A percentile compares a stretch with the other conserved stretches of the same genome.
Evolutionary conservation across 2,797 vertebrate species (phyloP).

Genomic region (Galago senegalensis): DNA sequence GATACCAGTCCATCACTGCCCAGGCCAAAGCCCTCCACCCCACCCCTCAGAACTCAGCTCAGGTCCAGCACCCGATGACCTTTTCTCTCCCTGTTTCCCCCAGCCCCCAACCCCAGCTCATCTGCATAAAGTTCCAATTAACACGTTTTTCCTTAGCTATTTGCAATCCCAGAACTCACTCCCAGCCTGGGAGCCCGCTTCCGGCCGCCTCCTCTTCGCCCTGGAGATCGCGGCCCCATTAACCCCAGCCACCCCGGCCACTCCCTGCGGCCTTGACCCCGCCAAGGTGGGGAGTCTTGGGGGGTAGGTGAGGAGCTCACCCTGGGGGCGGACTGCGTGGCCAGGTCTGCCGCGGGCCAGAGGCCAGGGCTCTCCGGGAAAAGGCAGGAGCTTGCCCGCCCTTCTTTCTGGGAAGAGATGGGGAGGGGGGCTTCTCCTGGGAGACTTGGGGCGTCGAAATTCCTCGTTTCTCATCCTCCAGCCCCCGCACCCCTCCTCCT

Average conservation of each 20-base stretch:
- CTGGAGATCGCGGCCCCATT: neutral
- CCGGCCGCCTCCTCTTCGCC: conserved; percentile 41
- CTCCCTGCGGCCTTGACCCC: neutral
- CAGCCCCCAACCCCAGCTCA: conserved; percentile 43
- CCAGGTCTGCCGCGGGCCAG: neutral
- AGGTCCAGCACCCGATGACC: neutral
- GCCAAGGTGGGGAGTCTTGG: neutral
- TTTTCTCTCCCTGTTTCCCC: neutral
- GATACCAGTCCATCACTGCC: neutral
- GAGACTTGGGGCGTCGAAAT: conserved; percentile 81
- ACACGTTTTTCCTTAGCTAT: conserved; percentile 79
- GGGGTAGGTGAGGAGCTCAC: neutral
- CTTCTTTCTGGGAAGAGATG: conserved; percentile 18
- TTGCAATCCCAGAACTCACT: conserved; percentile 71
- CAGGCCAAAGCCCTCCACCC: neutral
- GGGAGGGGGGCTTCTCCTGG: conserved; percentile 82
- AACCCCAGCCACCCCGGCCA: conserved; percentile 4
- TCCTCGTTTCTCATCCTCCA: conserved; percentile 77
- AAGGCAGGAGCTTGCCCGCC: neutral
- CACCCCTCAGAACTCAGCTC: neutral
- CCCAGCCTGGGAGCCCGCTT: conserved; percentile 6
- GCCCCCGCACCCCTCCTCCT: conserved; percentile 84
- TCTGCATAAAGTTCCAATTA: conserved; percentile 84
- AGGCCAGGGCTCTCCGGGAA: neutral
- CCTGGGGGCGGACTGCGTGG: neutral